Evolutionary conservation across 2,113 vertebrate genomes (phyloP), one percentile per base, ranked within the genome.

Genomic region (Tachycineta bicolor): DNA sequence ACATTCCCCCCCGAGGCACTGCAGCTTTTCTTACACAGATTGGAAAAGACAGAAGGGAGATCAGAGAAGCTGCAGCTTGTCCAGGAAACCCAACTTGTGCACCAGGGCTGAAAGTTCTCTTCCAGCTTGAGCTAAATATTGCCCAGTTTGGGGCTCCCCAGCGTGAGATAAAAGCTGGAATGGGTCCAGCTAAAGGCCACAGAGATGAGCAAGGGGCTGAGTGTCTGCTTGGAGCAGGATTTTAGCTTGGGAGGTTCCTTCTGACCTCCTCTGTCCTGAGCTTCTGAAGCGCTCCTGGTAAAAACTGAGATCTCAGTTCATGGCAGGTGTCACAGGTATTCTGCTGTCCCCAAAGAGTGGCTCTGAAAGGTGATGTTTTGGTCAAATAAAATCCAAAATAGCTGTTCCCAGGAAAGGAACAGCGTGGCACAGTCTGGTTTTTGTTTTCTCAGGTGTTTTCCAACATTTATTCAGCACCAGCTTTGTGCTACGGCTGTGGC

Each of bases 11-110:
- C 83, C 7, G n/a, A 92, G 90, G 91, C 94, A 21, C 17, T 60
- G 92, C 83, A 95, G 93, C 55, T 80, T 86, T 63, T 5, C 49
- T 86, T 20, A 43, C 31, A 24, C 53, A 47, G 82, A 94, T 93
- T 81, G 60, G 34, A 83, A 46, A 67, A 44, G 95, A 95, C 93
- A 93, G 78, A n/a, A 93, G 29, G 11, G 84, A 93, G 84, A 11
- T 1, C 69, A 65, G 82, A 91, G 71, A 91, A 96, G 70, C 82
- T 90, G 95, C 74, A 69, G 70, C 81, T 82, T 79, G 87, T 83
- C 76, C 41, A 70, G 47, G 43, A 85, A 76, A n/a, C 31, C n/a
- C 73, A 49, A 23, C 22, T 25, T 29, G 37, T 67, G 43, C n/a
- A 43, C 4, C 43, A 65, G 34, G 24, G 64, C 58, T 91, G 11